Conservation (phyloP, 2,113 vertebrate genomes). For the Heterocephalus glaber region DNA sequence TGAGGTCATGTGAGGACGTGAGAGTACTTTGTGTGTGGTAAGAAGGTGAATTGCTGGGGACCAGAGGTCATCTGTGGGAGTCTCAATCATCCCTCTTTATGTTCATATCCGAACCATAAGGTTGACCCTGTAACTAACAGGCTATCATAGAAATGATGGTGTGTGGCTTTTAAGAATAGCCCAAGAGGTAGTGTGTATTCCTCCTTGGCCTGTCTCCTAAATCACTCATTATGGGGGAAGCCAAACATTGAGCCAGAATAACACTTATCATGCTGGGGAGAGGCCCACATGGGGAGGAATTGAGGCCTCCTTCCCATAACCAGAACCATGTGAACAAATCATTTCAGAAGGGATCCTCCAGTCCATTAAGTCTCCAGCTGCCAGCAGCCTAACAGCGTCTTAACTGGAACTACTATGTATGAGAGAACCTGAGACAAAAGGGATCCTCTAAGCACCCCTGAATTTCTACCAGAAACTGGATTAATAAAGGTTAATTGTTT, state of each 20-base stretch:
- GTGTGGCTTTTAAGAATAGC: background rate
- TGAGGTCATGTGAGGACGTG: background rate
- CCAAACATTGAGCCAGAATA: no score
- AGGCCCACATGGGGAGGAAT: no score
- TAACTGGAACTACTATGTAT: background rate
- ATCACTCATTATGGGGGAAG: background rate
- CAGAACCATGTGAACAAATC: background rate
- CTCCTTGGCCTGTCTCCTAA: background rate
- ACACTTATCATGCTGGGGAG: background rate
- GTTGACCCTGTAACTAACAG: background rate
- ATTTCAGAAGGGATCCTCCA: background rate
- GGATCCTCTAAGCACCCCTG: background rate
- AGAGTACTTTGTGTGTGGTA: background rate
- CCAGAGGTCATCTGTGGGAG: background rate
- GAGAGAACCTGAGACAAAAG: background rate
- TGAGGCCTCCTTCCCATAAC: background rate
- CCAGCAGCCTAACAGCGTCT: background rate
- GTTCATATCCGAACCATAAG: background rate
- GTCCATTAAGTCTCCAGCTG: background rate
- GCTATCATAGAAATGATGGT: background rate
- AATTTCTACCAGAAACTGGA: background rate
- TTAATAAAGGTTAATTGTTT: background rate
- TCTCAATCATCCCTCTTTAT: background rate
- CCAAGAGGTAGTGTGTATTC: no score
- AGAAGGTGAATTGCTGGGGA: background rate